These are phyloP conservation scores for Geococcyx californianus DNA, from an alignment of 2,113 vertebrate genomes.

Conservation along the genomic window DNA sequence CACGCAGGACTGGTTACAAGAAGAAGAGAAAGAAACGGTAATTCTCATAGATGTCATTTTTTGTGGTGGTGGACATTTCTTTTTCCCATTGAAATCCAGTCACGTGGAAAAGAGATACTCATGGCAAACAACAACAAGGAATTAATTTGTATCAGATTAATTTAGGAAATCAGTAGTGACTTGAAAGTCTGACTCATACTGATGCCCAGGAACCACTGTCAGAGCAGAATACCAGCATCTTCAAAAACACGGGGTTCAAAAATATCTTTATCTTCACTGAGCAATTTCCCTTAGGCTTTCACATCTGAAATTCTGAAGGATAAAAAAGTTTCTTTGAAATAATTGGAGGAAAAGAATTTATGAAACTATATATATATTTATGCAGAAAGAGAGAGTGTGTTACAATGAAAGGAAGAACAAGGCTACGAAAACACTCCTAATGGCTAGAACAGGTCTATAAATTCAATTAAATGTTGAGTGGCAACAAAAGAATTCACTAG, in stretches of 20 bases:
- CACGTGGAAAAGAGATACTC: not conserved
- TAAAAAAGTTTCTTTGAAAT: not conserved
- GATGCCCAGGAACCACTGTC: not conserved
- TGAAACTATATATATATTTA: not conserved
- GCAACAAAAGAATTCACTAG: not conserved
- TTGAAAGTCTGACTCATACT: not conserved
- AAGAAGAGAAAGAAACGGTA: not conserved
- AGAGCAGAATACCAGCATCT: not conserved
- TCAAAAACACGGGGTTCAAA: not conserved
- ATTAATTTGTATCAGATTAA: not conserved
- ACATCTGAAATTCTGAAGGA: not conserved
- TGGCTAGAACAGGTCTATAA: not conserved
- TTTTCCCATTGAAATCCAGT: not conserved
- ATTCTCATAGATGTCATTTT: not conserved
- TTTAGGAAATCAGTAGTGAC: conserved; percentile 22
- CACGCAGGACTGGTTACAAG: not conserved
- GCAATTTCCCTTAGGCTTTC: not conserved
- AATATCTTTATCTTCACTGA: not conserved
- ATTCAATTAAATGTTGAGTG: not conserved
- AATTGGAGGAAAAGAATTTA: not conserved
- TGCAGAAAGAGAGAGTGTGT: not conserved
- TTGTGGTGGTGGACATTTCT: not conserved
- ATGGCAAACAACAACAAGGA: not conserved
- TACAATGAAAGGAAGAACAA: not conserved
- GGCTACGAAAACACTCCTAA: not conserved